Base-by-base conservation (phyloP, 1,140 invertebrate species). In the Dolichoris vasculosae region DNA sequence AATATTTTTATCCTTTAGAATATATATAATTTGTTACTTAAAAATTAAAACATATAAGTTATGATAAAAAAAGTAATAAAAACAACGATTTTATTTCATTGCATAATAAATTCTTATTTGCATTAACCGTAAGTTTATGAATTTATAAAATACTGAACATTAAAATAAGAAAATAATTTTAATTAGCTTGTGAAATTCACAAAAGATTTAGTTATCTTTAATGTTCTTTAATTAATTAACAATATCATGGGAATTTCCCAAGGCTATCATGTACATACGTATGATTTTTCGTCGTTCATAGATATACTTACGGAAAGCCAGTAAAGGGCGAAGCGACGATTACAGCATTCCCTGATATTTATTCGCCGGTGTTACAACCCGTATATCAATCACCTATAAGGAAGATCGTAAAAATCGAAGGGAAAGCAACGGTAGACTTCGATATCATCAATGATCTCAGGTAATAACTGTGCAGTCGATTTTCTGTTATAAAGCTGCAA, bases 361-460 rank as follows among this genome's bases (percentile, higher is more conserved):
- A 95, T 91, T 97, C 96, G 13, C 95, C 95, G 0, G 94, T 97
- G 4, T 94, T 97, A 35, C 97, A 97, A 91, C 97, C 97, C 9
- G 95, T 97, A 75, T 97, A 96, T 90, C 95, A 96, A 88, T 94
- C 95, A 59, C 96, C 96, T 1, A 93, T 95, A 0, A 93, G 97
- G n/a, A 97, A 97, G 93, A 96, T 97, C 0, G 92, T 97, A 3
- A 94, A 95, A 8, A 97, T 98, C 73, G 95, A 97, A 91, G 97
- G 97, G 8, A 95, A 95, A 89, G 94, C 95, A 6, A 95, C 95
- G 48, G 95, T 97, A 8, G 95, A 96, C 83, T 97, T 98, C 88
- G 96, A 97, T 88, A 95, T 97, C 51, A 91, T 94, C 67, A 94
- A 95, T 87, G 96, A 97, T 88, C 90, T 97, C 2, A 94, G 92